Conservation (phyloP, 2,113 vertebrate genomes). For the Raja brachyura region DNA sequence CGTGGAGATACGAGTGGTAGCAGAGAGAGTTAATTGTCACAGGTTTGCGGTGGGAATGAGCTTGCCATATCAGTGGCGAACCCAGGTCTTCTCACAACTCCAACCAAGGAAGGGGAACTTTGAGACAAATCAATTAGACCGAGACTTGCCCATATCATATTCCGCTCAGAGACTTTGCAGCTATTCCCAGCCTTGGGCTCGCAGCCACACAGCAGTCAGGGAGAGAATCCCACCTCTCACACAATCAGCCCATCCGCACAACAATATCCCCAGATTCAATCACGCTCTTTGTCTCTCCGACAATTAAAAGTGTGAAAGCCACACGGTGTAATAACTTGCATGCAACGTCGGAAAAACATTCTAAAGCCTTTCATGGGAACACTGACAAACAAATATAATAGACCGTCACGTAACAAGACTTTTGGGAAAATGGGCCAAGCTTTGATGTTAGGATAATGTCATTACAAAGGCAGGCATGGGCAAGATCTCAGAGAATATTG, state of each 20-base stretch:
- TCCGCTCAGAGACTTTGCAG: conserved; percentile 15
- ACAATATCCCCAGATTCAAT: neutral
- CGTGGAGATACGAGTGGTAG: neutral
- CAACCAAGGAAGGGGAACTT: conserved; percentile 21
- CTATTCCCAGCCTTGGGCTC: conserved; percentile 32
- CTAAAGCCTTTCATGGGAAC: no score
- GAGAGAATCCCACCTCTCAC: neutral
- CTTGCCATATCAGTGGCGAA: neutral
- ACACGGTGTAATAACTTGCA: neutral
- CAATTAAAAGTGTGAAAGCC: neutral
- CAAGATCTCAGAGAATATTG: no score
- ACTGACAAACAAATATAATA: no score
- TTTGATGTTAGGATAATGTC: no score
- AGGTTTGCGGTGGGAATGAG: neutral
- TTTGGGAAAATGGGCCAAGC: no score
- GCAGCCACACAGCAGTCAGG: neutral
- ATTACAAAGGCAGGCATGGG: no score
- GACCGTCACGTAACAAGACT: no score
- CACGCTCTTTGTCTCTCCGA: neutral
- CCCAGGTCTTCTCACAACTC: conserved; percentile 23
- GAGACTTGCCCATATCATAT: conserved; percentile 35
- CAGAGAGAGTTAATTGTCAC: neutral
- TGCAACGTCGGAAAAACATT: no score
- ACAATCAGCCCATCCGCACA: neutral
- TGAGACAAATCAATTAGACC: conserved; percentile 33